Base-by-base conservation (phyloP, 1,140 invertebrate species). In the Hycleus cichorii region DNA sequence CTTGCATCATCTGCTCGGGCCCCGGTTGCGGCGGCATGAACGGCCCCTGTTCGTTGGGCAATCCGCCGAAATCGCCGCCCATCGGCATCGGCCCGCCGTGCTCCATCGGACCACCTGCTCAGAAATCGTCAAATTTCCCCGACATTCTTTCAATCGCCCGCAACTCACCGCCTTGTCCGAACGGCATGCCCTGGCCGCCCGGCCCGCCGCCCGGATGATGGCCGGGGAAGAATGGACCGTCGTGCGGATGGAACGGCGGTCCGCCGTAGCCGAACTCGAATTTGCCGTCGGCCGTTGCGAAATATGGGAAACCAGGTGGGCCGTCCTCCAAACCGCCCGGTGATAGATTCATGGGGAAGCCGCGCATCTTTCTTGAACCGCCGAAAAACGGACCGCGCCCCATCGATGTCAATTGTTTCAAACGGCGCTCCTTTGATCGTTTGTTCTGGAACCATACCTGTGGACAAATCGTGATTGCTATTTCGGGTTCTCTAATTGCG, bases 371-470 rank as follows among this genome's bases (percentile, higher is more conserved):
- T 61, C 91, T 82, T 25, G 90, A 90, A 24, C 88, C 88, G 26
- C 89, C 89, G 79, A 92, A 92, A 78, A 93, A 93, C 10, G 89
- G 90, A 43, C 88, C 88, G 39, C 90, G 80, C 67, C 95, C 94
- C 90, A 93, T 92, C 56, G 90, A 92, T 50, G 91, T 93, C 64
- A 93, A 81, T 72, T 93, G 91, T 71, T 93, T 93, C 70, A 95
- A 83, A 63, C 95, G 85, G 59, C 96, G 81, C 78, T 97, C 94
- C 79, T 99, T 99, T 66, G 95, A 97, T 59, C 96, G 82, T 71
- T 97, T 97, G 78, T 98, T 99, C 82, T 99, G 96, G 79, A 99
- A 99, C 96, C 96, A 99, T 55, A 98, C 96, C 96, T 98, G 81
- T 39, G 70, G 57, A 7, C 10, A 39, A 39, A 39, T 7, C 2